Conservation (phyloP, 2,888 invertebrate species). For the Diplazon laetatorius region DNA sequence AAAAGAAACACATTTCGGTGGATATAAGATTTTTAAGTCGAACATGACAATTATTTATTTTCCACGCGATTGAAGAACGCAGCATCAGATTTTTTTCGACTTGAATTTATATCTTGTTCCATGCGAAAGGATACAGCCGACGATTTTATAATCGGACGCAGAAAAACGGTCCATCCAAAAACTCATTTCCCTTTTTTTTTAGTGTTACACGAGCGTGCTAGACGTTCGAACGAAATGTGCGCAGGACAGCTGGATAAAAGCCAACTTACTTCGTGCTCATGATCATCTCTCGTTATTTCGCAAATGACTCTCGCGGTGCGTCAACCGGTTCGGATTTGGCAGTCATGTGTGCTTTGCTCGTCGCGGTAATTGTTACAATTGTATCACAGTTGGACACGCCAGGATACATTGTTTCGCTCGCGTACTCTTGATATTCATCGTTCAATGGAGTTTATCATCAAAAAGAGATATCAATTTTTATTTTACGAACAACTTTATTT, state of each 20-base stretch:
- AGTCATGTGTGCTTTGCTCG: conserved; percentile 42
- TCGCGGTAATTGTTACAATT: conserved; percentile 60
- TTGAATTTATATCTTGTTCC: too few species aligned
- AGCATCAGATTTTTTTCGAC: too few species aligned
- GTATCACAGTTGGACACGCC: conserved; percentile 44
- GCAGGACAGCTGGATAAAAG: conserved; percentile 55
- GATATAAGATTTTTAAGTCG: not conserved
- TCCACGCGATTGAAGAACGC: too few species aligned
- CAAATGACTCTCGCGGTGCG: conserved; percentile 57
- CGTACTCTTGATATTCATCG: conserved; percentile 34
- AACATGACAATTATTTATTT: too few species aligned
- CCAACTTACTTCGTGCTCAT: conserved; percentile 60
- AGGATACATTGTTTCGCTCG: not conserved
- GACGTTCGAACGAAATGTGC: not conserved
- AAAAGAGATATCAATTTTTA: conserved; percentile 24
- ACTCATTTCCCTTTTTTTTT: conserved; percentile 33
- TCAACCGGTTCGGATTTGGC: conserved; percentile 15
- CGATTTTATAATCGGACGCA: conserved; percentile 58
- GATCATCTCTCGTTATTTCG: conserved; percentile 56
- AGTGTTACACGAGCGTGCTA: conserved; percentile 1
- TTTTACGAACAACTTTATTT: conserved; percentile 32
- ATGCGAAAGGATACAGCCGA: too few species aligned
- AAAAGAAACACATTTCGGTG: too few species aligned
- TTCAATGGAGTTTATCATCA: conserved; percentile 29
- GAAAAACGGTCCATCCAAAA: conserved; percentile 54